Percentiles rank a stretch among this genome's conserved stretches.
phyloP scores from a whole-genome alignment of 2,888 invertebrate genomes.

The Branchipolynoe longqiensis region DNA sequence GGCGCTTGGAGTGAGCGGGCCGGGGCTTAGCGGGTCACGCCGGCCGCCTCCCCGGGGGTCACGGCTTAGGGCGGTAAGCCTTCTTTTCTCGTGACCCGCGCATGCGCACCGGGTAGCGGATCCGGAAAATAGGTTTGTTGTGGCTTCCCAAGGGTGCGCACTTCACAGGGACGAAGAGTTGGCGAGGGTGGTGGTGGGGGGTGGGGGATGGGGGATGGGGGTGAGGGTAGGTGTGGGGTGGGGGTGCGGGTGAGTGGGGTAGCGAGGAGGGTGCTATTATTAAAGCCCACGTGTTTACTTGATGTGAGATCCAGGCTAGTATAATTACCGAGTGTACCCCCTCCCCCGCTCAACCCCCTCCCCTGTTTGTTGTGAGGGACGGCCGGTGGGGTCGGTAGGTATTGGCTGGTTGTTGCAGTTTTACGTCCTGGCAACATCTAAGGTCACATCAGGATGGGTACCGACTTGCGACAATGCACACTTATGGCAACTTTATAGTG shows the following conservation, averaged over 20 bases:
- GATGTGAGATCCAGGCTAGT: slow-evolving; percentile 16
- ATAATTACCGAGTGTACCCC: slow-evolving; percentile 53
- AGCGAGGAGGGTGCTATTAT: background rate
- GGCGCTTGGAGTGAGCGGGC: background rate
- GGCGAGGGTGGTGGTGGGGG: background rate
- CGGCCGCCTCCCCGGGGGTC: slow-evolving; percentile 7
- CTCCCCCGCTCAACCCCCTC: no score
- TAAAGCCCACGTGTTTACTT: slow-evolving; percentile 20
- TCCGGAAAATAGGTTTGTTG: slow-evolving; percentile 56
- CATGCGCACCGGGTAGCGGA: background rate
- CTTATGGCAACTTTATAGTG: no score
- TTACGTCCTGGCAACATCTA: no score
- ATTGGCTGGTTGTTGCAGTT: no score
- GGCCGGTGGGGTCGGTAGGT: background rate
- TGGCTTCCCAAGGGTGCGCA: slow-evolving; percentile 39
- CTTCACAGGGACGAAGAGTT: background rate
- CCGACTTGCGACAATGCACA: no score
- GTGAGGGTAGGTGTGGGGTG: background rate
- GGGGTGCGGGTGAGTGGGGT: background rate
- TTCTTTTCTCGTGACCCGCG: background rate
- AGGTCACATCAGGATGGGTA: no score
- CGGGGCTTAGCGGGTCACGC: slow-evolving; percentile 19
- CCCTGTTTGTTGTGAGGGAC: background rate
- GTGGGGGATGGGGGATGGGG: background rate
- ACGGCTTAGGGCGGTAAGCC: slow-evolving; percentile 28